A percentile compares a stretch with the other conserved stretches of the same genome.
phyloP scores from a whole-genome alignment of 2,888 invertebrate species.

The Eustalomyia histrio region DNA sequence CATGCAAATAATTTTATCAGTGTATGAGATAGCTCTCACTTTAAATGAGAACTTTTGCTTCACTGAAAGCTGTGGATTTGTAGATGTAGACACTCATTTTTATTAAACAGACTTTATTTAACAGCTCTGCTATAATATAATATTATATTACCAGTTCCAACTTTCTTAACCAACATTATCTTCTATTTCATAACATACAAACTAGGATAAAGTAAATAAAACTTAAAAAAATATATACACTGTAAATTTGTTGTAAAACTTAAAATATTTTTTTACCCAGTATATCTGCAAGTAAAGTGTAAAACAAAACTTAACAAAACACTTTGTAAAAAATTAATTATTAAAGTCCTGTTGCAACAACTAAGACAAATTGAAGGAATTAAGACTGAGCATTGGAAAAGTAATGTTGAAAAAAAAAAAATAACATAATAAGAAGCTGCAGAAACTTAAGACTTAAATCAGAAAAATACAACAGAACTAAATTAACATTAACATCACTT shows the following conservation, averaged over 20 bases:
- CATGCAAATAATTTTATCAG: no score
- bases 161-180: constrained; percentile 5
- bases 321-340: constrained; percentile 63
- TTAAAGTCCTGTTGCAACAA: constrained; percentile 42
- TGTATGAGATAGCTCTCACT: no score
- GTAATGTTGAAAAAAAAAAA: not conserved
- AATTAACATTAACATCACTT: constrained; percentile 50
- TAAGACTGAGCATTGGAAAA: not conserved
- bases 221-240: not conserved
- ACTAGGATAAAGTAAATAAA: constrained; percentile 14
- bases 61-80: no score
- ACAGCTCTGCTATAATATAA: not conserved
- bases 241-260: not conserved
- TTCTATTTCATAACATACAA: not conserved
- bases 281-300: not conserved
- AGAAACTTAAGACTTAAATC: constrained; percentile 19
- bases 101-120: no score
- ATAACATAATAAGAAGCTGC: not conserved
- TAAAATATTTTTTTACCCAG: not conserved
- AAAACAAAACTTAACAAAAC: constrained; percentile 34
- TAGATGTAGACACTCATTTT: no score
- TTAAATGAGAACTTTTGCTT: no score
- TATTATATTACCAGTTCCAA: not conserved
- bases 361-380: constrained; percentile 4
- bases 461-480: constrained; percentile 40